Conservation (phyloP, 2,888 invertebrate genomes). For the Hypomecis atomaria region DNA sequence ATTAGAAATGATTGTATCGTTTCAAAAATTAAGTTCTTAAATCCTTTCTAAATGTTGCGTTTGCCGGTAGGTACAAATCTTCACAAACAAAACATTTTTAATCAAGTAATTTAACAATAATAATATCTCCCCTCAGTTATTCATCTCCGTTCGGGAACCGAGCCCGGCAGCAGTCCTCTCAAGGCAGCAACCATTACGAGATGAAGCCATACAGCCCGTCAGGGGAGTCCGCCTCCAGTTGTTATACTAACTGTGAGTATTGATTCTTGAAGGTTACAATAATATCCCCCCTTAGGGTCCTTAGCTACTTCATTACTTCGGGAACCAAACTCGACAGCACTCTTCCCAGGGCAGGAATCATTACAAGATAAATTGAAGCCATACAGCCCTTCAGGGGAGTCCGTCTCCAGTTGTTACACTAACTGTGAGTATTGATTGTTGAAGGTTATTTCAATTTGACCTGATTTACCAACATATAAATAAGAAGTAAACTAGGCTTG, state of each 20-base stretch:
- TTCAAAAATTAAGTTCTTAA: too few species aligned
- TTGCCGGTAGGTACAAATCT: too few species aligned
- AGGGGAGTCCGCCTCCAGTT: slow-evolving; percentile 77
- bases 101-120: too few species aligned
- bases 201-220: slow-evolving; percentile 81
- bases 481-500: too few species aligned
- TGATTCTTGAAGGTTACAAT: too few species aligned
- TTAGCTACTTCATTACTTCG: too few species aligned
- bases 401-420: slow-evolving; percentile 77
- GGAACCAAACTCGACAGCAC: slow-evolving; percentile 69
- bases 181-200: slow-evolving; percentile 76
- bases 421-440: slow-evolving; percentile 68
- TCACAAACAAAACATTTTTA: too few species aligned
- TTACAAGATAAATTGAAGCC: slow-evolving; percentile 82
- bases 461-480: too few species aligned
- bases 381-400: slow-evolving; percentile 78
- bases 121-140: slow-evolving; percentile 56
- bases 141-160: slow-evolving; percentile 75
- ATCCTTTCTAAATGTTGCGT: too few species aligned
- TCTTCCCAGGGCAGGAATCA: slow-evolving; percentile 73
- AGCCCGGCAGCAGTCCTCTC: slow-evolving; percentile 69
- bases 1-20: too few species aligned
- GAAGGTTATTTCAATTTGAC: too few species aligned
- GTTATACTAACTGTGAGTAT: slow-evolving; percentile 76
- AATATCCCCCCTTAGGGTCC: too few species aligned